Evolutionary conservation across 2,888 invertebrate genomes (phyloP), one percentile per base, ranked within the genome.

Genomic region (Rugalucina vietnamica): DNA sequence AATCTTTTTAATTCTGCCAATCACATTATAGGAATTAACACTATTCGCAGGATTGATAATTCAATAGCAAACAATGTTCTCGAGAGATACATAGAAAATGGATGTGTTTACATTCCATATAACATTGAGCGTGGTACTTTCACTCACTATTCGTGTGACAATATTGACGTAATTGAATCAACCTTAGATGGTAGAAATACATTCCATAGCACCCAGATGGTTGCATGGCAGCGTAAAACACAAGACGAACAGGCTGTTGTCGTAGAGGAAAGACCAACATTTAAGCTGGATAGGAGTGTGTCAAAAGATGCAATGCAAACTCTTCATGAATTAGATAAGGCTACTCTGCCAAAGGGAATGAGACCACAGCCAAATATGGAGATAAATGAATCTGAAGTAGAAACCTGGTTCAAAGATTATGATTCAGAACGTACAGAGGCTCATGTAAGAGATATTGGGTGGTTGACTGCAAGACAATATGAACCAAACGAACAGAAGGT

Each of bases 151-250:
- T 82, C 82, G 10, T 76, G 76, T 49, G 77, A 82, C 34, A 82
- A 82, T 32, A 82, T 79, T 39, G 78, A 82, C 54, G 74, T 82
- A 14, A 21, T 82, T 3, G 78, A 82, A 32, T 24, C 60, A 12
- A 82, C 79, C 12, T 36, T 82, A 21, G 79, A 79, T 79, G 82
- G 82, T 18, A 27, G 50, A 60, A 78, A 78, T 24, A 82, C 78
- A 21, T 82, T 79, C 32, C 83, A 83, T 49, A 37, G 70, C 57
- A 83, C 83, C 8, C 83, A 83, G 39, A 82, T 82, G 82, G 74
- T 79, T 24, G 71, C 57, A 24, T 77, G 77, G 60, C 82, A 79
- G 49, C 34, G 81, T 29, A 21, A 50, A 32, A n/a, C 74, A 24
- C 3, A 21, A 10, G 36, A 49, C n/a, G 36, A 74, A 32, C 12